Evolutionary conservation across 2,888 invertebrate species (phyloP).

Genomic region (Gerris lacustris): DNA sequence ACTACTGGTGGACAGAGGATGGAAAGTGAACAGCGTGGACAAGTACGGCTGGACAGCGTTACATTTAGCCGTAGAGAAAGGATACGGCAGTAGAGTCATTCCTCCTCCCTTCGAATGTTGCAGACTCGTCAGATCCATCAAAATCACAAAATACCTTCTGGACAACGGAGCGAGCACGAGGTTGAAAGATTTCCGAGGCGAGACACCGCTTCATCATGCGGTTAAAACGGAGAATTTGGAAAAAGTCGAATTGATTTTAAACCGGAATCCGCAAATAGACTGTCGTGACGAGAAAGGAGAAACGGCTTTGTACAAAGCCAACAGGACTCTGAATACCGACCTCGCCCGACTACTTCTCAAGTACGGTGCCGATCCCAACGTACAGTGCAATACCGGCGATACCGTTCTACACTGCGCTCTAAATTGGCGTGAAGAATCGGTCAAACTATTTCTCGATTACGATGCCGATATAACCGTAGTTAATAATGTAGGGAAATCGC

Average conservation of each 20-base stretch:
- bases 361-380: background rate
- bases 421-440: background rate
- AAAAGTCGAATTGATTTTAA: background rate
- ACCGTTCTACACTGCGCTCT: background rate
- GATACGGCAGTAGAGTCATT: background rate
- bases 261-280: background rate
- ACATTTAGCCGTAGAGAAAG: constrained; percentile 4
- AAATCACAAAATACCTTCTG: constrained; percentile 3
- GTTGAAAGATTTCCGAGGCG: background rate
- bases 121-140: background rate
- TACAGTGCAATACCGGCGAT: background rate
- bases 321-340: background rate
- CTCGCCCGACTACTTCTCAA: background rate
- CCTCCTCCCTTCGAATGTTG: background rate
- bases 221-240: background rate
- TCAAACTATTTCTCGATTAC: background rate
- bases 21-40: background rate
- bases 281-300: background rate
- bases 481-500: background rate
- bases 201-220: constrained; percentile 10
- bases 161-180: constrained; percentile 2
- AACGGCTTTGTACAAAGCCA: background rate
- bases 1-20: background rate
- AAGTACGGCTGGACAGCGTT: background rate
- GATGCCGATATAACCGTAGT: background rate